Evolutionary conservation across 2,113 vertebrate genomes (phyloP).

Genomic region (Himantopus leucocephalus): DNA sequence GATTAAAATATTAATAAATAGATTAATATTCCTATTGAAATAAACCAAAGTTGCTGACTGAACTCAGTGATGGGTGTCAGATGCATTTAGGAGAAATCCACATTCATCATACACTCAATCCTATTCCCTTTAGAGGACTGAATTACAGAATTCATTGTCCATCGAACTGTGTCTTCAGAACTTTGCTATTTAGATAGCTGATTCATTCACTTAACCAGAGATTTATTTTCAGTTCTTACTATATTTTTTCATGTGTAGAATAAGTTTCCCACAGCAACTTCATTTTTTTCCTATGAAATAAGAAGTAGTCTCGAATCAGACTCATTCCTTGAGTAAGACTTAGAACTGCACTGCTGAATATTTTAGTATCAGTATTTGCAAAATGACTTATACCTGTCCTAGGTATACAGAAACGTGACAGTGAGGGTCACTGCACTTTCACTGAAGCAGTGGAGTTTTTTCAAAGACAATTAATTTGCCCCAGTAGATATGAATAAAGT

Average conservation of each 20-base stretch:
- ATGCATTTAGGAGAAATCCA: not conserved
- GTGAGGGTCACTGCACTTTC: not conserved
- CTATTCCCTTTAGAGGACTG: not conserved
- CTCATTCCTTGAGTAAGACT: not conserved
- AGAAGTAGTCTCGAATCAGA: not conserved
- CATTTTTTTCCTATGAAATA: not conserved
- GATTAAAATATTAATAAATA: not conserved
- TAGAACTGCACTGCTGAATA: not conserved
- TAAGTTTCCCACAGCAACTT: not conserved
- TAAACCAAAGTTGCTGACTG: not conserved
- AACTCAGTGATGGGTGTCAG: not conserved
- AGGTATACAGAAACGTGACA: not conserved
- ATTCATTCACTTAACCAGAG: not conserved
- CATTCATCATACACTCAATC: not conserved
- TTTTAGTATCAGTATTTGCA: not conserved
- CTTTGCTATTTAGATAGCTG: not conserved
- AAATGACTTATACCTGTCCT: not conserved
- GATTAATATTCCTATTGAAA: not conserved
- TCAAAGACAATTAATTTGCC: not conserved
- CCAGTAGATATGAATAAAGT: not conserved
- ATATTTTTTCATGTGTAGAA: not conserved
- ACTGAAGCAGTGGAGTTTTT: not conserved
- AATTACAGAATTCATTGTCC: not conserved
- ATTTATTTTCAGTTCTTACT: not conserved
- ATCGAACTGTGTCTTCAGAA: not conserved